A percentile compares a stretch with the other conserved stretches of the same genome.
Conservation (phyloP, 1,140 invertebrate species). For the Pomacea maculata region DNA sequence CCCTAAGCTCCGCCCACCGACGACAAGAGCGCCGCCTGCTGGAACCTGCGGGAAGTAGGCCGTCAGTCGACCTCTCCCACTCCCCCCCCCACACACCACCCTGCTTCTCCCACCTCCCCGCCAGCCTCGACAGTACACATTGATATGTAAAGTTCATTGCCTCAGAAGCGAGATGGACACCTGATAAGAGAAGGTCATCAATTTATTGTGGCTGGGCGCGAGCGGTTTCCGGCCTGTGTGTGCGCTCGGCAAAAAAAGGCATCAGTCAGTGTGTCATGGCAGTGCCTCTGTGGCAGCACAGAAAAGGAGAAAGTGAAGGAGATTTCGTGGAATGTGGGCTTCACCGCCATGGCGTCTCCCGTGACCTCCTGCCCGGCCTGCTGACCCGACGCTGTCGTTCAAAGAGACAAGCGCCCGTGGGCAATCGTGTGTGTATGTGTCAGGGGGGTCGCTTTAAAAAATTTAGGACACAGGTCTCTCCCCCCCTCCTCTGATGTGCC, state of each 20-base stretch:
- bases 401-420: too few species aligned
- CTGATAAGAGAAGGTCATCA: constrained; percentile 19
- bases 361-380: too few species aligned
- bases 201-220: constrained; percentile 7
- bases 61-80: background rate
- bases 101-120: background rate
- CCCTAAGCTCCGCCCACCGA: background rate
- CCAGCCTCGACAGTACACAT: constrained; percentile 5
- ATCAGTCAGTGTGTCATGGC: background rate
- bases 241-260: background rate
- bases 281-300: background rate
- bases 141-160: constrained; percentile 24
- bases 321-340: background rate
- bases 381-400: too few species aligned
- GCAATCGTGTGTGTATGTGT: too few species aligned
- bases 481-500: too few species aligned
- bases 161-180: constrained; percentile 14
- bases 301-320: background rate
- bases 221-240: background rate
- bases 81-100: background rate
- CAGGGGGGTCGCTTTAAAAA: too few species aligned
- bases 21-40: background rate
- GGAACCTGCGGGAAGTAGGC: background rate
- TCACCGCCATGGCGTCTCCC: background rate
- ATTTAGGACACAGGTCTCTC: too few species aligned